A percentile compares a stretch with the other conserved stretches of the same genome.
phyloP scores from a whole-genome alignment of 2,113 vertebrate genomes.

The Microcebus murinus region DNA sequence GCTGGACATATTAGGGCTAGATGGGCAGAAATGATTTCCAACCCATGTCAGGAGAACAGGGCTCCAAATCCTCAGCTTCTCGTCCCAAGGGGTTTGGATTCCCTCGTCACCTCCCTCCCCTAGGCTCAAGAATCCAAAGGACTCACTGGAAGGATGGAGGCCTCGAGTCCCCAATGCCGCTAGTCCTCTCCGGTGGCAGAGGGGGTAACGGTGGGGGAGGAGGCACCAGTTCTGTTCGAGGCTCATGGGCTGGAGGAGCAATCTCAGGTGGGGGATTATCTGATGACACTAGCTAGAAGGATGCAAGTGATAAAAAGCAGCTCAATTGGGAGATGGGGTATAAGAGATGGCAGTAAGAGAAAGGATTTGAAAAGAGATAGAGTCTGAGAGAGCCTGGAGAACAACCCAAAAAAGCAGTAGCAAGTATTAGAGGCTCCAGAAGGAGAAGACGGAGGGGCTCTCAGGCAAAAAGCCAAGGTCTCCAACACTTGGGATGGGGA shows the following conservation, averaged over 20 bases:
- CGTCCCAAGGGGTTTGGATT: not conserved
- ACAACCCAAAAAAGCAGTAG: not conserved
- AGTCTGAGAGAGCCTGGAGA: not conserved
- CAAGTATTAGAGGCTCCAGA: not conserved
- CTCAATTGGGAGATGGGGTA: not conserved
- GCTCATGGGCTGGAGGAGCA: constrained; percentile 83
- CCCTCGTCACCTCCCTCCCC: not conserved
- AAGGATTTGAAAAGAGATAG: not conserved
- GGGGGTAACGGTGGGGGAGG: constrained; percentile 91
- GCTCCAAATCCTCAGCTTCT: not conserved
- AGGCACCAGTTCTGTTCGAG: constrained; percentile 86
- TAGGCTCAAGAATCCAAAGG: not conserved
- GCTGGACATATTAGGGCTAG: constrained; percentile 91
- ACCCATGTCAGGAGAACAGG: not conserved
- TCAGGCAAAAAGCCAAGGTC: not conserved
- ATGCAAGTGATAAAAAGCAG: not conserved
- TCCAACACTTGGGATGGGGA: not conserved
- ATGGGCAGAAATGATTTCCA: not conserved
- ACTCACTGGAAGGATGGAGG: constrained; percentile 96
- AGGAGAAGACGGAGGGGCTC: not conserved
- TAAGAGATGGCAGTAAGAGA: not conserved
- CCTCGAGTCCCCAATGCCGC: constrained; percentile 94
- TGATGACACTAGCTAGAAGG: constrained; percentile 90
- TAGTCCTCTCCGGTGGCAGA: constrained; percentile 91
- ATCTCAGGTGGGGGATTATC: constrained; percentile 87